Base-by-base conservation (phyloP, 1,140 invertebrate genomes). In the Ganaspis sp. region DNA sequence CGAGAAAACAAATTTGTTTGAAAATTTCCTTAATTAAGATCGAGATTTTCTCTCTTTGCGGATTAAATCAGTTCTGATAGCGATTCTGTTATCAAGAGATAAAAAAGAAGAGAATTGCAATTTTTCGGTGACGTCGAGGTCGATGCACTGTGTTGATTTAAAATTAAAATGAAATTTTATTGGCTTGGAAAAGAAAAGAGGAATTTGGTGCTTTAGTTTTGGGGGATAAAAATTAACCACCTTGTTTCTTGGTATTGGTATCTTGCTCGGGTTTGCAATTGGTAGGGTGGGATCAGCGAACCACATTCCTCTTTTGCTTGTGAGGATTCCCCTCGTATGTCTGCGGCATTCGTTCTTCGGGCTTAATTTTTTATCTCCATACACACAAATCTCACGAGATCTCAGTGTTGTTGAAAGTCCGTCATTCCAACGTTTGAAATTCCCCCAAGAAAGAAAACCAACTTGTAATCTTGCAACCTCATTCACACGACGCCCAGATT, bases 391-490 rank as follows among this genome's bases (percentile, higher is more conserved):
- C 58, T 64, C 58, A 29, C 58, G 58, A 64, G 58, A 64, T 64
- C 54, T 64, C 12, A 64, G 58, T 64, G 11, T 64, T 29, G 58
- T 64, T 64, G 58, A n/a, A 29, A 34, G 58, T 64, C 58, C 58
- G 58, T 64, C 58, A 64, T 58, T 58, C 19, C 54, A 58, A 58
- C 54, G 21, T 64, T 29, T 64, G 54, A 64, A 64, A 64, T 64
- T 64, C 54, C 54, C 54, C 23, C 45, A 6, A 49, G 45, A 49
- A 64, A 29, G 23, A 64, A 64, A 64, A 8, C 23, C 58, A 26
- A 64, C 58, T 64, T 64, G 58, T 29, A 64, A 64, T 64, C 58
- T 64, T 64, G 58, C 58, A 64, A 64, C 58, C 58, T 64, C 58
- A 64, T 64, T 64, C 58, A 34, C 58, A 64, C 58, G 58, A 64